Base-by-base conservation (phyloP, 2,113 vertebrate species). In the Carlito syrichta region DNA sequence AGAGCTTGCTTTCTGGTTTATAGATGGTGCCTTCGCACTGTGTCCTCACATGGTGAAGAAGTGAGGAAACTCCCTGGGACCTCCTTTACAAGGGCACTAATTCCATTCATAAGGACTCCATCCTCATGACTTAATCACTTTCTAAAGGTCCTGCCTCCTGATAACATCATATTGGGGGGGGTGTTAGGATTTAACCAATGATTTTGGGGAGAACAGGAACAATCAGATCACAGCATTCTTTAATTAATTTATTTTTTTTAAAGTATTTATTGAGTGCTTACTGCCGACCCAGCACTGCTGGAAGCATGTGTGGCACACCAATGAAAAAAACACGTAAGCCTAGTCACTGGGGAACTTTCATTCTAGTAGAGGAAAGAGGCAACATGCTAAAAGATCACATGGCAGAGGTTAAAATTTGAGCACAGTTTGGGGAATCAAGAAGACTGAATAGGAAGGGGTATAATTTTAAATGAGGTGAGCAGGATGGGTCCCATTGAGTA, bases 371-470 rank as follows among this genome's bases (percentile, higher is more conserved):
- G 14, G 35, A 38, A 54, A 52, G 38, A 60, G 50, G 38, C 14
- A 54, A 78, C 23, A 16, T 8, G 14, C 9, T 38, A 17, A 63
- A 27, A 54, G 9, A 48, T 3, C 10, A 5, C 14, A 43, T 3
- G 3, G 25, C 25, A 3, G 40, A 87, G 40, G 14, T 8, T 35
- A 17, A 58, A 20, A 17, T 0, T n/a, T 3, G 27, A 84, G 25
- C 3, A 11, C 0, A 10, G 11, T 16, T 12, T 69, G 22, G 0
- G 6, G 20, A 17, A 62, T 45, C 19, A 12, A 25, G 40, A 40
- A 25, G 20, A 2, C 16, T 0, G 0, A 27, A 8, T 0, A n/a
- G 50, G n/a, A 66, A 12, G 27, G 8, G 43, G 2, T 2, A 1
- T 22, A 3, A 32, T 25, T 54, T 48, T 17, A 52, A 43, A 69